Conservation (phyloP, 2,888 invertebrate species). For the Eledone cirrhosa region DNA sequence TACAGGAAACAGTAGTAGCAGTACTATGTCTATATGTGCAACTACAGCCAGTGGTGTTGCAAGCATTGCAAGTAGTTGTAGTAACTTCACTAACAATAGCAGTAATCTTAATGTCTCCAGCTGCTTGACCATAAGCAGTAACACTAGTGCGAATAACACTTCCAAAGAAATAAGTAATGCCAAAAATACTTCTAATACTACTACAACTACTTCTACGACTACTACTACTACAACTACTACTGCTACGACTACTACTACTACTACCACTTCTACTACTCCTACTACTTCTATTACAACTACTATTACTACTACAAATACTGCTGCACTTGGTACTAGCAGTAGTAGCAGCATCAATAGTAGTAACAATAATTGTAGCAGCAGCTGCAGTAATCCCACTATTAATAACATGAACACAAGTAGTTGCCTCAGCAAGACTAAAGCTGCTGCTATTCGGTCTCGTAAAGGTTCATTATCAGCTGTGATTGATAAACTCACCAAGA, state of each 20-base stretch:
- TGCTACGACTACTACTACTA: neutral
- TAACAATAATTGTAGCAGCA: slow-evolving; percentile 23
- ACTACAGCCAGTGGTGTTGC: slow-evolving; percentile 36
- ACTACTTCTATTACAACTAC: slow-evolving; percentile 17
- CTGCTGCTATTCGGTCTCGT: slow-evolving; percentile 40
- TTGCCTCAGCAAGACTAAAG: neutral
- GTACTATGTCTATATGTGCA: slow-evolving; percentile 32
- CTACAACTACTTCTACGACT: slow-evolving; percentile 13
- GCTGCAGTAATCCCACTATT: neutral
- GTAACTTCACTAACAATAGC: slow-evolving; percentile 34
- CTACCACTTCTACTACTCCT: slow-evolving; percentile 4
- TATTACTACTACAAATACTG: slow-evolving; percentile 58
- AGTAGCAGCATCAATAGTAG: slow-evolving; percentile 33
- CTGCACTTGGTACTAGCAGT: slow-evolving; percentile 37
- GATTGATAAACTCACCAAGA: slow-evolving; percentile 80
- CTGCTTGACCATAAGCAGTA: slow-evolving; percentile 30
- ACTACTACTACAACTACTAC: slow-evolving; percentile 6
- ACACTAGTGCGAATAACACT: slow-evolving; percentile 27
- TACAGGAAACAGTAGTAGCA: slow-evolving; percentile 33
- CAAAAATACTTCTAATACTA: slow-evolving; percentile 32
- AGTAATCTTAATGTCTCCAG: slow-evolving; percentile 33
- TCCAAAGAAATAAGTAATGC: slow-evolving; percentile 1
- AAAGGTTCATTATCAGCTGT: slow-evolving; percentile 71
- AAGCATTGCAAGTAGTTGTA: slow-evolving; percentile 36
- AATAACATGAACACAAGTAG: slow-evolving; percentile 14